These are phyloP conservation scores for Perca schrenkii DNA, from an alignment of 2,113 vertebrate species.

Conservation along the genomic window DNA sequence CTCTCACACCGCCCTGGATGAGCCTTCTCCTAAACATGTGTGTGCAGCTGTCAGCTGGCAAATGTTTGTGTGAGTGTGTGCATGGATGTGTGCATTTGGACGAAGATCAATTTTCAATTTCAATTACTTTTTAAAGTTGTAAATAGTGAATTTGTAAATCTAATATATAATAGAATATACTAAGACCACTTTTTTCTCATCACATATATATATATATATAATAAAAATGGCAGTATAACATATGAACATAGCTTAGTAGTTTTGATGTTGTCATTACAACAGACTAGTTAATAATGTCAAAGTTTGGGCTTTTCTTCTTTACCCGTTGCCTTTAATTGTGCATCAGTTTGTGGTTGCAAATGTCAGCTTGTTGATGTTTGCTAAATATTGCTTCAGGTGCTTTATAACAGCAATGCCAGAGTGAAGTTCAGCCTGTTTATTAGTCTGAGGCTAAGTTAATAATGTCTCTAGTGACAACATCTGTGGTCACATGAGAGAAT, in stretches of 20 bases:
- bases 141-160: no score
- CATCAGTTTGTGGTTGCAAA: slow-evolving; percentile 18
- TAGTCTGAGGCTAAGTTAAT: slow-evolving; percentile 65
- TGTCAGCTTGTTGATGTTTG: slow-evolving; percentile 47
- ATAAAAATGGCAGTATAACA: not conserved
- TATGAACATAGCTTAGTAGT: not conserved
- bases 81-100: slow-evolving; percentile 36
- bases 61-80: slow-evolving; percentile 60
- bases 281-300: not conserved
- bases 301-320: slow-evolving; percentile 19
- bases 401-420: slow-evolving; percentile 45
- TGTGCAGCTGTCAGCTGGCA: slow-evolving; percentile 77
- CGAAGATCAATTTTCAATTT: slow-evolving; percentile 40
- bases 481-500: slow-evolving; percentile 77
- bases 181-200: no score
- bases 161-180: no score
- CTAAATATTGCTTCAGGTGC: slow-evolving; percentile 63
- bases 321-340: slow-evolving; percentile 8
- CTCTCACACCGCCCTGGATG: slow-evolving; percentile 56
- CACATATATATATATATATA: not conserved
- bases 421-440: slow-evolving; percentile 67
- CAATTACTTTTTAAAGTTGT: not conserved
- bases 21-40: slow-evolving; percentile 73
- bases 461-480: slow-evolving; percentile 79
- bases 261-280: slow-evolving; percentile 5